Evolutionary conservation across 2,888 invertebrate genomes (phyloP).

Genomic region (Eupithecia insigniata): DNA sequence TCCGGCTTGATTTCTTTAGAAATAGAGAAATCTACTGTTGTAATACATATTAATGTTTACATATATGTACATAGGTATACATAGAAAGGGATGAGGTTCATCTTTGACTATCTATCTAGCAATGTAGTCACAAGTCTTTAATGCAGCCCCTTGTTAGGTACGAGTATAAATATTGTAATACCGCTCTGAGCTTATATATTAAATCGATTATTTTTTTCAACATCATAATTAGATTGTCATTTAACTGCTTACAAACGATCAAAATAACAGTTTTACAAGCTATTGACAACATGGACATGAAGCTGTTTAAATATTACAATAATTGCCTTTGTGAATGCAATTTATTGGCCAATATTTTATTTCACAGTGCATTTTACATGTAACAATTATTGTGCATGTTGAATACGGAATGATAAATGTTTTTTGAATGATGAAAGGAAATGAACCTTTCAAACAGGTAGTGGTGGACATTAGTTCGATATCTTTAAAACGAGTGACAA

Average conservation of each 20-base stretch:
- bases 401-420: neutral
- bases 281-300: neutral
- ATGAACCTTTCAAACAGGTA: conserved; percentile 18
- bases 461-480: conserved; percentile 9
- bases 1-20: neutral
- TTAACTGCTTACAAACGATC: neutral
- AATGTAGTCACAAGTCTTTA: neutral
- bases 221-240: neutral
- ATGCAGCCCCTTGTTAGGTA: neutral
- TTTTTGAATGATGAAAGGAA: conserved; percentile 15
- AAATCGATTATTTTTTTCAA: neutral
- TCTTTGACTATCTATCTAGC: neutral
- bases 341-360: neutral
- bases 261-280: neutral
- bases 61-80: neutral
- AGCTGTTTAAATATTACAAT: neutral
- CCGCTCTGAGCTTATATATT: too few species aligned
- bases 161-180: too few species aligned
- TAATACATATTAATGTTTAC: too few species aligned
- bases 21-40: neutral
- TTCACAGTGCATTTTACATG: neutral
- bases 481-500: conserved; percentile 22
- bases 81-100: neutral
- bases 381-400: neutral
- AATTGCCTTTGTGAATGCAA: neutral